Percentiles rank a stretch among this genome's conserved stretches.
Evolutionary conservation across 2,113 vertebrate genomes (phyloP).

Genomic region (Plectropomus leopardus): DNA sequence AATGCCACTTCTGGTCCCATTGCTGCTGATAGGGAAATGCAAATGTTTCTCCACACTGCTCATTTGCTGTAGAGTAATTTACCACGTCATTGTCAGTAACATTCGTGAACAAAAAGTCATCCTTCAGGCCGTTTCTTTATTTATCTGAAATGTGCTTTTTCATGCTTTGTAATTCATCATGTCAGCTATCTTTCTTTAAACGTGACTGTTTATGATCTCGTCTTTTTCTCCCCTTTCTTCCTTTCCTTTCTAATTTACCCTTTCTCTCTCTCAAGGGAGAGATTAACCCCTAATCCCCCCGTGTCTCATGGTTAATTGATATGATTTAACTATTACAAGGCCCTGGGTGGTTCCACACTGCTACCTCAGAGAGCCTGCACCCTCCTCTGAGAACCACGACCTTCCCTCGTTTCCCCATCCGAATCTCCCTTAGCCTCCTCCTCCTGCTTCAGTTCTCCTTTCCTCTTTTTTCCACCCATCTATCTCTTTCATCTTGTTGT

Average conservation of each 20-base stretch:
- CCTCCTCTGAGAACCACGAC: conserved; percentile 51
- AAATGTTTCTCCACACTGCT: conserved; percentile 31
- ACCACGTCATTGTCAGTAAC: conserved; percentile 24
- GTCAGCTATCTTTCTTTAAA: conserved; percentile 32
- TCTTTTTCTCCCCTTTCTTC: conserved; percentile 49
- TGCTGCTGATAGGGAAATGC: conserved; percentile 57
- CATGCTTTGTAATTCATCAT: conserved; percentile 57
- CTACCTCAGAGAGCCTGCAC: conserved; percentile 72
- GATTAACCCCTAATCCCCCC: conserved; percentile 88
- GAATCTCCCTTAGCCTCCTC: conserved; percentile 16
- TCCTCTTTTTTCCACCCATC: conserved; percentile 32
- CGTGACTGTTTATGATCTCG: conserved; percentile 34
- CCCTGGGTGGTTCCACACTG: conserved; percentile 83
- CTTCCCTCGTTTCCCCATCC: conserved; percentile 27
- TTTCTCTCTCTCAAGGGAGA: conserved; percentile 79
- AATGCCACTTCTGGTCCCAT: conserved; percentile 66
- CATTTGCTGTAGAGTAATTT: conserved; percentile 54
- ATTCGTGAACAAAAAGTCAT: conserved; percentile 36
- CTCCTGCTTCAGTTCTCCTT: conserved; percentile 6
- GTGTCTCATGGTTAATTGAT: conserved; percentile 89
- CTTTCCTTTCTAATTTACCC: conserved; percentile 71
- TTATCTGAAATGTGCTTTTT: conserved; percentile 48
- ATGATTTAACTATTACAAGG: conserved; percentile 87
- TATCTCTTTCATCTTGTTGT: conserved; percentile 53
- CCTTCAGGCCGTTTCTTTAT: conserved; percentile 53